Evolutionary conservation across 1,140 invertebrate genomes (phyloP).

Genomic region (Apis cerana): DNA sequence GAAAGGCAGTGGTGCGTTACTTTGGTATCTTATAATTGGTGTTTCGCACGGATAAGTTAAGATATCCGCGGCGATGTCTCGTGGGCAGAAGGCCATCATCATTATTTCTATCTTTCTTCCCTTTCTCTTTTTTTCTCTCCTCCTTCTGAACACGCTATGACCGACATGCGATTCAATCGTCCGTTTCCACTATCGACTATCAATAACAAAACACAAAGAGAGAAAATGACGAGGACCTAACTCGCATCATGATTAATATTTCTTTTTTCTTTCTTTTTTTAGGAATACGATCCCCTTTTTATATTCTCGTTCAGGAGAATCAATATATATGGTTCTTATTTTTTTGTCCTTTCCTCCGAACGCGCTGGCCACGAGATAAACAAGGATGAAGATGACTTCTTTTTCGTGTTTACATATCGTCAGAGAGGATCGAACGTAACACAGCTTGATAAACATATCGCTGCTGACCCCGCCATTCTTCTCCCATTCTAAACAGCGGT

Average conservation of each 20-base stretch:
- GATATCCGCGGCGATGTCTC: conserved; percentile 33
- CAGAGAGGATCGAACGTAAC: conserved; percentile 21
- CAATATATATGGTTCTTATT: conserved; percentile 6
- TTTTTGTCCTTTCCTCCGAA: neutral
- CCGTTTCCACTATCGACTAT: neutral
- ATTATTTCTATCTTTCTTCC: conserved; percentile 2
- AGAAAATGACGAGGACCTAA: conserved; percentile 43
- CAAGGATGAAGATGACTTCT: conserved; percentile 39
- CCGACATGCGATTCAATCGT: neutral
- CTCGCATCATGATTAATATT: conserved; percentile 35
- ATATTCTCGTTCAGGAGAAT: conserved; percentile 3
- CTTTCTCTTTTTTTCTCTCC: neutral
- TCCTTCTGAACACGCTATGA: neutral
- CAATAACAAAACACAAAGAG: conserved; percentile 7
- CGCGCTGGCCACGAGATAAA: conserved; percentile 38
- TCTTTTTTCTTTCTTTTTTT: conserved; percentile 2
- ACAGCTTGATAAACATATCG: conserved; percentile 29
- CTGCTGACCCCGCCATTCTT: conserved; percentile 27
- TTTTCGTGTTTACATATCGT: conserved; percentile 27
- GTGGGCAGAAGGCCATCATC: conserved; percentile 37
- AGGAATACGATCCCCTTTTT: conserved; percentile 13
- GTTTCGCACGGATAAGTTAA: conserved; percentile 58
- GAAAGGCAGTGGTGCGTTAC: conserved; percentile 79
- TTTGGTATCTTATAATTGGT: conserved; percentile 71
- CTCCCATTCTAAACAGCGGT: conserved; percentile 88